Percentiles rank a stretch among this genome's conserved stretches.
Evolutionary conservation across 1,140 invertebrate genomes (phyloP).

Genomic region (Sinella curviseta): DNA sequence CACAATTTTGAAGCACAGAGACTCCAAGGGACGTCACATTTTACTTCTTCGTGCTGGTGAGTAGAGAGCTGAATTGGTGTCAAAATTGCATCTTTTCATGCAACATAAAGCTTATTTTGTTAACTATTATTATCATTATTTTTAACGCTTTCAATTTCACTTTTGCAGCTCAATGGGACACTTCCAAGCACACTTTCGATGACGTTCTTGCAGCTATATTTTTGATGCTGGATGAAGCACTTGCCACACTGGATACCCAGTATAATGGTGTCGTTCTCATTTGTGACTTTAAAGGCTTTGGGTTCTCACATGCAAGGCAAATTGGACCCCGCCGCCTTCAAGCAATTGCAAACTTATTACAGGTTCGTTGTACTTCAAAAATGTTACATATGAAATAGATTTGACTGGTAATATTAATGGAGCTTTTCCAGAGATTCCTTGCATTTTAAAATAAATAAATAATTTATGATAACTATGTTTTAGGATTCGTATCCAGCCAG

Average conservation of each 20-base stretch:
- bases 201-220: slow-evolving; percentile 6
- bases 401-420: not conserved
- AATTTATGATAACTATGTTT: slow-evolving; percentile 37
- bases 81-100: not conserved
- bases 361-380: slow-evolving; percentile 8
- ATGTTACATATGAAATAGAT: not conserved
- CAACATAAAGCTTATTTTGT: no score
- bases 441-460: not conserved
- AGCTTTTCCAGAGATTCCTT: not conserved
- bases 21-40: slow-evolving; percentile 23
- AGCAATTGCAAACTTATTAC: slow-evolving; percentile 23
- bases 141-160: not conserved
- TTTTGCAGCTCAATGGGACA: slow-evolving; percentile 24
- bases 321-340: slow-evolving; percentile 27
- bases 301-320: slow-evolving; percentile 54
- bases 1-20: slow-evolving; percentile 24
- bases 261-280: slow-evolving; percentile 56
- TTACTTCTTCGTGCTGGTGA: slow-evolving; percentile 24
- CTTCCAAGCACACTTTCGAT: slow-evolving; percentile 24
- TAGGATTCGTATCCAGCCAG: slow-evolving; percentile 64
- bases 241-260: slow-evolving; percentile 53
- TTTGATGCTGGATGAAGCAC: slow-evolving; percentile 27
- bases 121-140: not conserved
- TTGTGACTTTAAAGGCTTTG: slow-evolving; percentile 57
- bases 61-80: no score